Evolutionary conservation across 1,140 invertebrate genomes (phyloP).

Genomic region (Acromyrmex echinatior): DNA sequence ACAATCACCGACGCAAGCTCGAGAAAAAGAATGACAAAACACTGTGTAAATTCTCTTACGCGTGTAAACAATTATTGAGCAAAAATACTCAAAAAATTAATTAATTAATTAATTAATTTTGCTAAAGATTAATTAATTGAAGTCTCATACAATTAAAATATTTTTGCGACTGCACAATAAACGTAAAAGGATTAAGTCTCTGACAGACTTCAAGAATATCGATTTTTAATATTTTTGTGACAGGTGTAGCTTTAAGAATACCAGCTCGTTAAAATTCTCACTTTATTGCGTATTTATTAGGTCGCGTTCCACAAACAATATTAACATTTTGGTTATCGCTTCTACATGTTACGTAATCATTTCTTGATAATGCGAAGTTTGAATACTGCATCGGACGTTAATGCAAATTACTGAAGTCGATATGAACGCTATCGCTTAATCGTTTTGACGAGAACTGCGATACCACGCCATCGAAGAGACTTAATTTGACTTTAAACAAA

Average conservation of each 20-base stretch:
- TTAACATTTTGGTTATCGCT: conserved; percentile 20
- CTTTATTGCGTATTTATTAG: conserved; percentile 36
- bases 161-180: neutral
- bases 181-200: neutral
- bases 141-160: neutral
- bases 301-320: conserved; percentile 12
- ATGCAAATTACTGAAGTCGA: conserved; percentile 3
- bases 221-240: neutral
- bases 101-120: neutral
- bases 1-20: neutral
- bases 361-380: neutral
- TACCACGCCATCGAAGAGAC: conserved; percentile 10
- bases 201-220: too few relatives aligned
- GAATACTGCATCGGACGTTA: conserved; percentile 19
- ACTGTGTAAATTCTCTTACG: neutral
- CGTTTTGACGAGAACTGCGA: neutral
- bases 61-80: neutral
- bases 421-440: neutral
- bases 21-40: neutral
- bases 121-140: neutral
- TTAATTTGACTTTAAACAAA: neutral
- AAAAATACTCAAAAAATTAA: neutral
- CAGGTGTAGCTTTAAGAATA: conserved; percentile 5
- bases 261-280: conserved; percentile 5
- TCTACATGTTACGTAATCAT: conserved; percentile 15